Percentiles rank a stretch among this genome's conserved stretches.
These are phyloP conservation scores for Rhynchonycteris naso DNA, from an alignment of 2,797 vertebrate species.

Conservation along the genomic window DNA sequence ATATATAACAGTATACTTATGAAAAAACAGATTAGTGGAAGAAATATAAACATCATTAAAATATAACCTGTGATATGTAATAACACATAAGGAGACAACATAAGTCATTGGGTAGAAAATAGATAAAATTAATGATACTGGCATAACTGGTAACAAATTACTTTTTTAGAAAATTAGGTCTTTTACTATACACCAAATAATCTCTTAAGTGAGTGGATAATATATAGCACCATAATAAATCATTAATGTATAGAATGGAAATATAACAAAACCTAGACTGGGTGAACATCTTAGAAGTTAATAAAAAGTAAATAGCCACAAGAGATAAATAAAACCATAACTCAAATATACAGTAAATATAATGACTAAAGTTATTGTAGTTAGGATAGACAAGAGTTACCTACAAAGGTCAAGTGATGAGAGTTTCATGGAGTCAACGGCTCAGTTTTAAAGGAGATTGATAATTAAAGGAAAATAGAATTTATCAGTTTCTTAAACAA, in stretches of 20 bases:
- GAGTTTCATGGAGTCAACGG: background rate
- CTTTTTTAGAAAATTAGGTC: background rate
- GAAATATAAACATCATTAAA: background rate
- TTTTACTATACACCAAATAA: background rate
- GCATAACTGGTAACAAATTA: background rate
- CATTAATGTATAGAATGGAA: background rate
- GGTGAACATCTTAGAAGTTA: background rate
- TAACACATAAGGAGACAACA: background rate
- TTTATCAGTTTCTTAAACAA: background rate
- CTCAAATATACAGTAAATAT: background rate
- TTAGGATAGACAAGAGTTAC: background rate
- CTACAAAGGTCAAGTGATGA: background rate
- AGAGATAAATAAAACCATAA: constrained; percentile 13
- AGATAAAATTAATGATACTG: background rate
- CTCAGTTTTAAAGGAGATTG: background rate
- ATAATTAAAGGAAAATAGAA: background rate
- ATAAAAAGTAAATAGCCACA: background rate
- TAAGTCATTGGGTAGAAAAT: background rate
- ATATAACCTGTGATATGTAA: background rate
- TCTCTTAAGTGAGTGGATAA: background rate
- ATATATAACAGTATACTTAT: background rate
- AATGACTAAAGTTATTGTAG: background rate
- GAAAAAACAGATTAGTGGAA: background rate
- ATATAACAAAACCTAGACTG: background rate
- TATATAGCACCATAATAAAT: background rate